phyloP scores from a whole-genome alignment of 2,888 invertebrate genomes.

The Venusia cambrica region DNA sequence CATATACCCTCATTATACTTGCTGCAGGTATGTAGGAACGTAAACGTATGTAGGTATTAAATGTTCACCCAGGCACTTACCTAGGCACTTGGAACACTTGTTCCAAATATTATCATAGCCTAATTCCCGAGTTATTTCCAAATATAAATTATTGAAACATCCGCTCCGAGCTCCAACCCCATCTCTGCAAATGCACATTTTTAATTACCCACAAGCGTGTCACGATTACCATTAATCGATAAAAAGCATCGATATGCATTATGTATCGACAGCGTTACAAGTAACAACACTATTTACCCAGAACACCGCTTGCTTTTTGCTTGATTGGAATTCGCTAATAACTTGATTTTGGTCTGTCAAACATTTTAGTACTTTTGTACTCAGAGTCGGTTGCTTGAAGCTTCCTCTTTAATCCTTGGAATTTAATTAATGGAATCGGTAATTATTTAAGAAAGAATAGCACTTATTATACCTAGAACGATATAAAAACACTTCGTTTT shows the following conservation, averaged over 20 bases:
- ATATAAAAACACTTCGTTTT: not conserved
- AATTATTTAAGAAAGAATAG: too few relatives aligned
- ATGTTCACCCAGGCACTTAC: too few relatives aligned
- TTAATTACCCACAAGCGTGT: slow-evolving; percentile 15
- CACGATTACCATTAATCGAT: slow-evolving; percentile 13
- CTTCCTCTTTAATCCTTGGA: too few relatives aligned
- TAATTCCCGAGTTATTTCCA: too few relatives aligned
- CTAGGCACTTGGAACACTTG: too few relatives aligned
- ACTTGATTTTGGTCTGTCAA: slow-evolving; percentile 62
- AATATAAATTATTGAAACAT: slow-evolving; percentile 3
- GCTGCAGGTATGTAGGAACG: too few relatives aligned
- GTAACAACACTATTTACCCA: slow-evolving; percentile 45
- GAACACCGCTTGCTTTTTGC: slow-evolving; percentile 64
- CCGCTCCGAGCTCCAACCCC: slow-evolving; percentile 1
- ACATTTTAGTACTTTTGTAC: too few relatives aligned
- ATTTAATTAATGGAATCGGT: too few relatives aligned
- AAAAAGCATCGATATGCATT: slow-evolving; percentile 30
- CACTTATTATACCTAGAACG: not conserved
- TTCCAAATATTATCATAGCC: too few relatives aligned
- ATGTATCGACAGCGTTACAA: slow-evolving; percentile 32
- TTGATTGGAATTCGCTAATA: slow-evolving; percentile 59
- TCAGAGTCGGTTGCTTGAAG: too few relatives aligned
- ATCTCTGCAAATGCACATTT: slow-evolving; percentile 16
- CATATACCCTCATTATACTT: too few relatives aligned
- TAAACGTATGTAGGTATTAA: too few relatives aligned